A percentile compares a stretch with the other conserved stretches of the same genome.
Evolutionary conservation across 2,113 vertebrate species (phyloP).

Genomic region (Syngnathoides biaculeatus): DNA sequence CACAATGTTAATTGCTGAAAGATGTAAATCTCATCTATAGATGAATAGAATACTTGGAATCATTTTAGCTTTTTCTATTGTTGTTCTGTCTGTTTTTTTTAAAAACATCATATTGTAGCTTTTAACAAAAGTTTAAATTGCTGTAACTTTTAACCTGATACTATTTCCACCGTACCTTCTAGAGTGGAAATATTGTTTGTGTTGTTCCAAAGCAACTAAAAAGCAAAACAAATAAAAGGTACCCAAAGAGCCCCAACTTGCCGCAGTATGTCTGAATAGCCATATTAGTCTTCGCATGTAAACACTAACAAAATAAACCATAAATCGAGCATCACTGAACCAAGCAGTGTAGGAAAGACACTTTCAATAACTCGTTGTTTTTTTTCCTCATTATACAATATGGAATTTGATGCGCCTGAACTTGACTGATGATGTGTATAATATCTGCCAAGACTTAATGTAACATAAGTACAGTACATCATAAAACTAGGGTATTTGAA

Average conservation of each 20-base stretch:
- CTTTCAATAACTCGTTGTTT: constrained; percentile 21
- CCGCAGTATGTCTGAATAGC: constrained; percentile 16
- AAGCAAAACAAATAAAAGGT: constrained; percentile 3
- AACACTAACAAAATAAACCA: constrained; percentile 21
- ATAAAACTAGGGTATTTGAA: background rate
- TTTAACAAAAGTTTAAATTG: background rate
- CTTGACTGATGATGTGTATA: background rate
- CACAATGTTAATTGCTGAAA: background rate
- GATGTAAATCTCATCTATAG: too few relatives aligned
- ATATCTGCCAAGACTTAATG: background rate
- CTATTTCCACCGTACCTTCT: background rate
- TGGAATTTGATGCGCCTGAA: background rate
- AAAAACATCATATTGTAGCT: too few relatives aligned
- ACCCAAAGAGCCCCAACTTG: constrained; percentile 9
- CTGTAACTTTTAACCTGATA: background rate
- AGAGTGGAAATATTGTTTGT: background rate
- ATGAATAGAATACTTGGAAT: too few relatives aligned
- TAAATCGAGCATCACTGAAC: constrained; percentile 7
- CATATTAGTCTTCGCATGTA: constrained; percentile 29
- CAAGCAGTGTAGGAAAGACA: constrained; percentile 6
- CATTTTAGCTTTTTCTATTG: background rate
- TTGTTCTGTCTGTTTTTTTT: background rate
- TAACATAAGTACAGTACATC: background rate
- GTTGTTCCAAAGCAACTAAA: constrained; percentile 1
- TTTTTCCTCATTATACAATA: constrained; percentile 13